These are phyloP conservation scores for Holothuria scabra DNA, from an alignment of 53 echinoderm and acorn worm species.

Conservation along the genomic window DNA sequence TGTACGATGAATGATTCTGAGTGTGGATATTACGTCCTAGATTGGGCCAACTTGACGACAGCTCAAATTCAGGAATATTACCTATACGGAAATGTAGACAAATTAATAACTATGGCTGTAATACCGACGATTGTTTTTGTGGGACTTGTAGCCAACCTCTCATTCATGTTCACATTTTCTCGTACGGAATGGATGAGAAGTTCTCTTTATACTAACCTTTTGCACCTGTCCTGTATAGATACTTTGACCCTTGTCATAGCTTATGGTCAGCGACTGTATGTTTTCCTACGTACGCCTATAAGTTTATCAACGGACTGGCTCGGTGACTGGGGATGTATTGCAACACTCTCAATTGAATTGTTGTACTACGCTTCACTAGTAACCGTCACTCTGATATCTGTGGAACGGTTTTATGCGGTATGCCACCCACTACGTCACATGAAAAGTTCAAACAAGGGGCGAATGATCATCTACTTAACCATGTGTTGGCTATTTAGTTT, in stretches of 20 bases:
- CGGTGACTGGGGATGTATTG: neutral
- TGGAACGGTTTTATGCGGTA: slow-evolving; percentile 23
- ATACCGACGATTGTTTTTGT: neutral
- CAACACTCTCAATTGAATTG: neutral
- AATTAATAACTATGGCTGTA: neutral
- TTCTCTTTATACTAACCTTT: neutral
- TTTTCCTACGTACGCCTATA: neutral
- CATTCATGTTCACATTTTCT: neutral
- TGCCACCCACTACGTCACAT: slow-evolving; percentile 17
- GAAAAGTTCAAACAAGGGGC: neutral
- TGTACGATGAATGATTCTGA: no score
- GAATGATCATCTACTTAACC: neutral
- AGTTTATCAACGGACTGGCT: neutral
- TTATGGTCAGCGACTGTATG: neutral
- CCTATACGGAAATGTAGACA: no score
- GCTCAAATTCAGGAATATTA: no score
- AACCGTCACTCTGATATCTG: neutral
- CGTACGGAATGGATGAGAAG: slow-evolving; percentile 11
- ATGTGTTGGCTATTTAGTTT: slow-evolving; percentile 9
- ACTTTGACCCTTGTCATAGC: neutral
- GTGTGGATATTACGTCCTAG: no score
- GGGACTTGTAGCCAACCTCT: neutral
- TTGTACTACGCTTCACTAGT: slow-evolving; percentile 18
- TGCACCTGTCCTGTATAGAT: slow-evolving; percentile 3
- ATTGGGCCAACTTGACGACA: no score